Evolutionary conservation across 2,113 vertebrate genomes (phyloP), one percentile per base, ranked within the genome.

Genomic region (Sphaerodactylus townsendi): DNA sequence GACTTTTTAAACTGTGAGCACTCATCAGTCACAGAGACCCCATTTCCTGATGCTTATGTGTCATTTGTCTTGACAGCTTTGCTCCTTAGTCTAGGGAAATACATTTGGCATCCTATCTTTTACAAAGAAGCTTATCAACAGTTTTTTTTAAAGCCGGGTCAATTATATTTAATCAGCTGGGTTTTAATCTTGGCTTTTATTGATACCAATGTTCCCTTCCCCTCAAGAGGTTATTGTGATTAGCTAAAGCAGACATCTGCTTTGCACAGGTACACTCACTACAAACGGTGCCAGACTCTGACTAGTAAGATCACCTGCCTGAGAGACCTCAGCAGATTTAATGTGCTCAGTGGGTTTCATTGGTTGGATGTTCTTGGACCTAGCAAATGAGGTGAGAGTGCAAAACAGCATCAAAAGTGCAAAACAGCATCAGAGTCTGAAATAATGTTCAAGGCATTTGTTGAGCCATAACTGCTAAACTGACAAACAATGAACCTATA

Each of bases 281-380:
- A 41, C 37, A 68, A 8, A 23, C 82, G 69, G 28, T 2, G 17
- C 21, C 80, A 1, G 9, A 2, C 10, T 81, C 35, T 33, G 13
- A 17, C 81, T 0, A 1, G 28, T 82, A 83, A 66, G 1, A 1
- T 39, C 30, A n/a, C 66, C 83, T 80, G 48, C 71, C 44, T 2
- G 59, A 64, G 68, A 73, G 0, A 0, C 1, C 37, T 33, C 3
- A 3, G 8, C 1, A 0, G 25, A 10, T 13, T 33, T n/a, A 3
- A 2, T 1, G 44, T 10, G 25, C 11, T n/a, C 10, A 19, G 71
- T 8, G 14, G 28, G 28, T n/a, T 41, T 30, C 44, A 19, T 10
- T 14, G 11, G 53, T 15, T 59, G 53, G 28, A 77, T 39, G n/a
- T 39, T 62, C 37, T 37, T 28, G 62, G 23, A 8, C 35, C 53